Evolutionary conservation across 2,888 invertebrate genomes (phyloP), one percentile per base, ranked within the genome.

Genomic region (Tillus elongatus): DNA sequence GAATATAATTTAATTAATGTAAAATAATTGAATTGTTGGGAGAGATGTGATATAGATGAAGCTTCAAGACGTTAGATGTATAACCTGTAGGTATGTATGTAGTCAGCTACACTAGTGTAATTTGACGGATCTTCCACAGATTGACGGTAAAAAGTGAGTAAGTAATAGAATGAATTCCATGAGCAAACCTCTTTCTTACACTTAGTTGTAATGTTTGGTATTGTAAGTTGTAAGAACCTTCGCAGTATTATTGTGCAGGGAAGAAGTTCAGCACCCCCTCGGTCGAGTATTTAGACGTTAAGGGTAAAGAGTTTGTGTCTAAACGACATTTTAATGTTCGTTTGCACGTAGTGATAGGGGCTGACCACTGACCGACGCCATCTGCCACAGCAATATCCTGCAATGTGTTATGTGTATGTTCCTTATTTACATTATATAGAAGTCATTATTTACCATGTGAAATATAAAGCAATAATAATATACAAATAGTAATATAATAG

Each of bases 391-490:
- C 52, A 57, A 54, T 56, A 52, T 49, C 51, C 58, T 56, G 56
- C 56, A 50, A 51, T 43, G 47, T 51, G 44, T 44, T 41, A 52
- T 8, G 6, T 33, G 52, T 56, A 58, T 60, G 58, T 61, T 60
- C 60, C 60, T 59, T 56, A 19, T 50, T 57, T 55, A 52, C 45
- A 45, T n/a, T n/a, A n/a, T n/a, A n/a, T 49, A 50, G 44, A 44
- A 49, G 41, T 49, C 44, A 50, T 56, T 54, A 49, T 57, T 58
- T 60, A 62, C 57, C 57, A 60, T 56, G 56, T 55, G 54, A 57
- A 60, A 57, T 59, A 60, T 57, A 63, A 62, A 63, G 62, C 62
- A 64, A 63, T 63, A 63, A 64, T 57, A 58, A 56, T 55, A 58
- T 59, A 56, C 56, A 59, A 55, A 58, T 56, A 55, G 54, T 49